These are phyloP conservation scores for Phainopepla nitens DNA, from an alignment of 2,113 vertebrate species.

Conservation along the genomic window DNA sequence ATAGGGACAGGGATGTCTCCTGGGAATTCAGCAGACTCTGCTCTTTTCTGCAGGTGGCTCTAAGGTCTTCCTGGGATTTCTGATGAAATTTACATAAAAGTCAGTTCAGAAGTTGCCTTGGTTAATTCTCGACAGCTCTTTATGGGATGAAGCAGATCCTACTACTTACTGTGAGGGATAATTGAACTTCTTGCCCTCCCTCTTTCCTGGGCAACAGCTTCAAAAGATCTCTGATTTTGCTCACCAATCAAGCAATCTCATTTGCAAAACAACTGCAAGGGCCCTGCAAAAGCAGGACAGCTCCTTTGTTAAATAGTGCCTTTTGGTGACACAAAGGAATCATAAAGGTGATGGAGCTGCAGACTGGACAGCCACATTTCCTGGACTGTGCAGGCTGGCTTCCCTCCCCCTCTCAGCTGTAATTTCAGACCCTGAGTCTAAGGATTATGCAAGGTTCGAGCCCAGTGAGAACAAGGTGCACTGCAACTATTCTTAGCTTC, in stretches of 20 bases:
- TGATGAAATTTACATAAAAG: neutral
- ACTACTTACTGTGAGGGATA: neutral
- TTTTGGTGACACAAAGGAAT: slow-evolving; percentile 46
- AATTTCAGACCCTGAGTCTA: neutral
- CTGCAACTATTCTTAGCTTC: slow-evolving; percentile 37
- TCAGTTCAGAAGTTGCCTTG: neutral
- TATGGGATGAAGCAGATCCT: neutral
- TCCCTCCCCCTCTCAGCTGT: neutral
- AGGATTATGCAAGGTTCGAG: neutral
- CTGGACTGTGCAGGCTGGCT: neutral
- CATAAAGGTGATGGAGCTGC: slow-evolving; percentile 44
- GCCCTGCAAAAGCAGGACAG: neutral
- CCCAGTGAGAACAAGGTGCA: slow-evolving; percentile 33
- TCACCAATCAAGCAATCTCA: slow-evolving; percentile 56
- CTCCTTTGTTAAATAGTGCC: slow-evolving; percentile 24
- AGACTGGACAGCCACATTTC: neutral
- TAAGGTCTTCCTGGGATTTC: neutral
- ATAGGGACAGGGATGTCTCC: neutral
- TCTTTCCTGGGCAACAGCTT: slow-evolving; percentile 36
- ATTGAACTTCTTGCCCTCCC: slow-evolving; percentile 7
- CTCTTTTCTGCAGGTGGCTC: neutral
- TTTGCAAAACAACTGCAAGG: slow-evolving; percentile 60
- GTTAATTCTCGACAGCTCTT: neutral
- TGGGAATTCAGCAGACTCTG: neutral
- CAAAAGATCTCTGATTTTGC: slow-evolving; percentile 56